phyloP scores from a whole-genome alignment of 2,113 vertebrate species.

The Vombatus ursinus region DNA sequence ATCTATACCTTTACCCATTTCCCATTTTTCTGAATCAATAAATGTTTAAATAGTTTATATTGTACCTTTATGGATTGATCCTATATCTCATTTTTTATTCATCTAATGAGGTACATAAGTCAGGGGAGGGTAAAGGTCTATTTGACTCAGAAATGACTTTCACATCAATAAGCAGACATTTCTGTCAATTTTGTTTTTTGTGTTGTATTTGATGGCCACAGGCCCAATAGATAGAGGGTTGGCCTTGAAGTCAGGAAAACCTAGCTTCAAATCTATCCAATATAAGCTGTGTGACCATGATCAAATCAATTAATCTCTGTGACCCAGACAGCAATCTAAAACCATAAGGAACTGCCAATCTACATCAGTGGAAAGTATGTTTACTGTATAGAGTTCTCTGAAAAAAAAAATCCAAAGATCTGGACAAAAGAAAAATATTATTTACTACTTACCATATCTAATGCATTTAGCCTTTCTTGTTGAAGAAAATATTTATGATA shows the following conservation, averaged over 20 bases:
- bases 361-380: neutral
- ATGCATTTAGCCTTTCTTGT: neutral
- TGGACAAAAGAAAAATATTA: neutral
- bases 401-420: neutral
- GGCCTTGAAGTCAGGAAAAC: neutral
- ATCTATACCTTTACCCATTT: neutral
- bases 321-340: neutral
- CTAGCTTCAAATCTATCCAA: neutral
- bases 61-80: neutral
- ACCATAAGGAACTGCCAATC: neutral
- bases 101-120: neutral
- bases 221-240: neutral
- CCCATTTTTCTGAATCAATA: neutral
- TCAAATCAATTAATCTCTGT: neutral
- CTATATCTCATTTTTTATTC: neutral
- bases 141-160: neutral
- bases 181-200: neutral
- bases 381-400: neutral
- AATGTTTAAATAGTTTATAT: neutral
- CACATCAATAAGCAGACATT: neutral
- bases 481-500: neutral
- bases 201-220: neutral
- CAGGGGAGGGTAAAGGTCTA: neutral
- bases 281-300: neutral
- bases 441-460: neutral